Base-by-base conservation (phyloP, 2,797 vertebrate species). In the Melanotaenia maccullochi region DNA sequence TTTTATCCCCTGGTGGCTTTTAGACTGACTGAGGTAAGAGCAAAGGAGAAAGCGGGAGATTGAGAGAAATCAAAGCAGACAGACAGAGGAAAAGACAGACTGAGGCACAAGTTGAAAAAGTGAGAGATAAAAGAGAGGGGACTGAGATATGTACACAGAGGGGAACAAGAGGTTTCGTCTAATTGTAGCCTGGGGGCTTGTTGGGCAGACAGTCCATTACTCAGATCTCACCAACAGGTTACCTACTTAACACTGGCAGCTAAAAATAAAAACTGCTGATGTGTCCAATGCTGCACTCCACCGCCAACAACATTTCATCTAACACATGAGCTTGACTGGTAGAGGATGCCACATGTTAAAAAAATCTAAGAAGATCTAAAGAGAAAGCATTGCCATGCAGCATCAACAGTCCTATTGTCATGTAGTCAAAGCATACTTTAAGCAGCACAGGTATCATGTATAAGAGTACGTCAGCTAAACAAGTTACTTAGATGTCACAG, bases 251-350 rank as follows among this genome's bases (percentile, higher is more conserved):
- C 76, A 78, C 79, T 58, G 20, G 9, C 24, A 40, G 69, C 85
- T 86, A 84, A 85, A 90, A 84, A 88, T 83, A 91, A 82, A 88
- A 90, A 85, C 32, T 76, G 86, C 87, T 91, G 88, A 92, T 89
- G 68, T 73, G 59, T 83, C 73, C 42, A 71, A 76, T 83, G 67
- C 65, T 71, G 68, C 38, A 62, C 66, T 79, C 59, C 64, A 77
- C 66, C 75, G 81, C 60, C 67, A 81, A 32, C 58, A 68, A 38
- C 54, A 52, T 76, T 82, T 75, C 20, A 77, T 75, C 72, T 9
- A 49, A 36, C 55, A 16, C 9, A 33, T 4, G 38, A 0, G 47
- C 4, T 40, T 1, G 38, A 30, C 60, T 57, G 65, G 30, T 72
- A 30, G 55, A 58, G 65, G 60, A 59, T 49, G 51, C 64, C 33